Conservation (phyloP, 2,797 vertebrate species). For the Thalassophryne amazonica region DNA sequence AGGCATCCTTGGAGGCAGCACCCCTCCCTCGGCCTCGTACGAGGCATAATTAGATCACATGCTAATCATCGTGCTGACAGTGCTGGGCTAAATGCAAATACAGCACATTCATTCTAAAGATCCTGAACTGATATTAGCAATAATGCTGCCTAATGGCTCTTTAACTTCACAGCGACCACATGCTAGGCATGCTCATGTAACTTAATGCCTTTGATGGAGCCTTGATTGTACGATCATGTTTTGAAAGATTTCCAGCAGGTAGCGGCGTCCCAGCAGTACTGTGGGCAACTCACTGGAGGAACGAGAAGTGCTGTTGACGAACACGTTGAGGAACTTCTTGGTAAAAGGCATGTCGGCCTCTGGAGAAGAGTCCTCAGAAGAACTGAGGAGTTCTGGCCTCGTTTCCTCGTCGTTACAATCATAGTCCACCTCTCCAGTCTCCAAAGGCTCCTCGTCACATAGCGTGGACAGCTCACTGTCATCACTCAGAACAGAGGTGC, state of each 20-base stretch:
- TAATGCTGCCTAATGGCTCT: background rate
- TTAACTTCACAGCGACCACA: background rate
- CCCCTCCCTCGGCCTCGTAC: slow-evolving; percentile 13
- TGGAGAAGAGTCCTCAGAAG: slow-evolving; percentile 89
- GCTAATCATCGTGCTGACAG: slow-evolving; percentile 42
- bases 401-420: slow-evolving; percentile 53
- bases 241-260: background rate
- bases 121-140: background rate
- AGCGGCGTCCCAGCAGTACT: background rate
- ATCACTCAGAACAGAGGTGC: slow-evolving; percentile 89
- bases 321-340: slow-evolving; percentile 98
- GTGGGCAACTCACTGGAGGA: slow-evolving; percentile 89
- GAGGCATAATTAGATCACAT: slow-evolving; percentile 40
- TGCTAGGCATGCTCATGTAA: background rate
- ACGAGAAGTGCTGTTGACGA: slow-evolving; percentile 95
- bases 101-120: slow-evolving; percentile 3
- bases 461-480: slow-evolving; percentile 86
- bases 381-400: slow-evolving; percentile 77
- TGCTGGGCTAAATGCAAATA: slow-evolving; percentile 19
- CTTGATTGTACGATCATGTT: background rate
- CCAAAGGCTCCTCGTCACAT: slow-evolving; percentile 81
- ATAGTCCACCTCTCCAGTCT: slow-evolving; percentile 66
- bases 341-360: slow-evolving; percentile 96
- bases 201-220: background rate
- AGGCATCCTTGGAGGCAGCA: slow-evolving; percentile 14